Evolutionary conservation across 2,797 vertebrate genomes (phyloP).

Genomic region (Rousettus madagascariensis): DNA sequence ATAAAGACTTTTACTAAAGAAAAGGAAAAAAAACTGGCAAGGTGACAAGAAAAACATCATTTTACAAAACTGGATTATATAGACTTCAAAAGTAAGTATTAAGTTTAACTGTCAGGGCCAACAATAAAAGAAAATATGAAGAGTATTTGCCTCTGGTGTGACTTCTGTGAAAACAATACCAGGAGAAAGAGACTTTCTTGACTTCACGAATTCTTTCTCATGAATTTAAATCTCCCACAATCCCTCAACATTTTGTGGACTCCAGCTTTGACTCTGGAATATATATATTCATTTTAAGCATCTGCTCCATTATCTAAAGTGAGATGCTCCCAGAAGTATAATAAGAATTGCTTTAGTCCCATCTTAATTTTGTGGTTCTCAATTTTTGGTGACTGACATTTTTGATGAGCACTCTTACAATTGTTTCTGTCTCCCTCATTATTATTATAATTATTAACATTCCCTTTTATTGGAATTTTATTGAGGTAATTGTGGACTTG

Average conservation of each 20-base stretch:
- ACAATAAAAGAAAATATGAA: neutral
- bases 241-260: slow-evolving; percentile 48
- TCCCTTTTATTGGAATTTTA: slow-evolving; percentile 8
- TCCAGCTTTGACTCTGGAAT: slow-evolving; percentile 47
- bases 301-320: slow-evolving; percentile 38
- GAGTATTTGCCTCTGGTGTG: neutral
- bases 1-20: neutral
- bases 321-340: slow-evolving; percentile 20
- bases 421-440: neutral
- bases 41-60: neutral
- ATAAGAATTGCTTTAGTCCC: neutral
- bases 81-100: neutral
- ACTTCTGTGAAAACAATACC: neutral
- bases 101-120: neutral
- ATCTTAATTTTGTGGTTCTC: neutral
- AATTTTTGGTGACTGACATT: neutral
- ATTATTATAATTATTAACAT: neutral
- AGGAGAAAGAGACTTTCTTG: neutral
- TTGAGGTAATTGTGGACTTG: slow-evolving; percentile 39
- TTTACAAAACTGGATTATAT: neutral
- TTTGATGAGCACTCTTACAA: slow-evolving; percentile 33
- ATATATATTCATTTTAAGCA: slow-evolving; percentile 25
- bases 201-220: slow-evolving; percentile 9
- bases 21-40: neutral
- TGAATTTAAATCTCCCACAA: slow-evolving; percentile 38